Percentiles rank a stretch among this genome's conserved stretches.
Evolutionary conservation across 1,140 invertebrate species (phyloP).

Genomic region (Frieseomelitta varia): DNA sequence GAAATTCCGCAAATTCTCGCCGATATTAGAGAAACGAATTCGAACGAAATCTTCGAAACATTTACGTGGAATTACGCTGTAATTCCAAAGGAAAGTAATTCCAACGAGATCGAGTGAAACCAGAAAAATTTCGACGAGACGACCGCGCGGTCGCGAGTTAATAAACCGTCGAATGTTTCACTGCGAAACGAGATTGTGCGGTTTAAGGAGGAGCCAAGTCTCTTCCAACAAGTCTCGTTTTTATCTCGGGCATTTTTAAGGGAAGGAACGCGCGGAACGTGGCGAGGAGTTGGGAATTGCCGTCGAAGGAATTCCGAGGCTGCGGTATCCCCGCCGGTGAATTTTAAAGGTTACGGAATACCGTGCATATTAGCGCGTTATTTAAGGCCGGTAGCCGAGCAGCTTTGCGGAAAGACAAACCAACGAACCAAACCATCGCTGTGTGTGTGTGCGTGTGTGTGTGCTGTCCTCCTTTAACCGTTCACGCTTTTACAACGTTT

Average conservation of each 20-base stretch:
- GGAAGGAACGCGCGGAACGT: constrained; percentile 13
- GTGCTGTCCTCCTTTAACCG: background rate
- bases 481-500: background rate
- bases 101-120: too few relatives aligned
- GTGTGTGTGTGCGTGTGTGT: too few relatives aligned
- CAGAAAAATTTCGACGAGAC: too few relatives aligned
- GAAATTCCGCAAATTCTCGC: too few relatives aligned
- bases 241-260: background rate
- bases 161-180: constrained; percentile 4
- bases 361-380: background rate
- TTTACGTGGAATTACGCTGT: too few relatives aligned
- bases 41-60: too few relatives aligned
- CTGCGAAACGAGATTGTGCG: background rate
- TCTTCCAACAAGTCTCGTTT: background rate
- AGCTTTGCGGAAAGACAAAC: background rate
- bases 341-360: constrained; percentile 13
- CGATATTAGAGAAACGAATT: too few relatives aligned
- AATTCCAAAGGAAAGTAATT: too few relatives aligned
- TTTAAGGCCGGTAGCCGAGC: background rate
- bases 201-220: background rate
- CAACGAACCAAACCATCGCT: background rate
- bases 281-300: constrained; percentile 22
- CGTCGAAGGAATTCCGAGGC: background rate
- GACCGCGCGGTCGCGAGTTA: background rate
- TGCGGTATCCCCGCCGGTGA: background rate